Evolutionary conservation across 2,113 vertebrate species (phyloP).

Genomic region (Bungarus multicinctus): DNA sequence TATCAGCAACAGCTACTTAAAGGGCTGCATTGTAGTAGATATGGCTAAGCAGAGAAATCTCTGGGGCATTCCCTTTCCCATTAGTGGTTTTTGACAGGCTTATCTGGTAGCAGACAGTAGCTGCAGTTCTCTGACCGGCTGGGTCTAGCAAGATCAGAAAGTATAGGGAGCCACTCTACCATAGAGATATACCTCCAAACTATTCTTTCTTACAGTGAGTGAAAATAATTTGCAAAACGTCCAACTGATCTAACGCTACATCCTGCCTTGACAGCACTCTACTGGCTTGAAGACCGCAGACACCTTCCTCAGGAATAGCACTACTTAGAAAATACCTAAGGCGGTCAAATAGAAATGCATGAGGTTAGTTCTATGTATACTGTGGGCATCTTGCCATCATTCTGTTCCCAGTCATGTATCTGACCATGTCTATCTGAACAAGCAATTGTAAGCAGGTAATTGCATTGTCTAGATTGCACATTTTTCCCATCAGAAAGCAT

Average conservation of each 20-base stretch:
- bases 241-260: too few species aligned
- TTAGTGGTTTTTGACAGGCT: not conserved
- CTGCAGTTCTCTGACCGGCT: not conserved
- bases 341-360: not conserved
- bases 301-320: not conserved
- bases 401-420: not conserved
- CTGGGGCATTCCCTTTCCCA: not conserved
- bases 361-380: not conserved
- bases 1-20: not conserved
- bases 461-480: not conserved
- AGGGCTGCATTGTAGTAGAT: not conserved
- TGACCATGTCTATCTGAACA: not conserved
- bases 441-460: not conserved
- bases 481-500: not conserved
- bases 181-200: not conserved
- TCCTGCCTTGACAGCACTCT: not conserved
- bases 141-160: not conserved
- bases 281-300: not conserved
- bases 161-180: not conserved
- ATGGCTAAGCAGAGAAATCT: not conserved
- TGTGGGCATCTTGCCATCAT: not conserved
- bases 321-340: not conserved
- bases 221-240: not conserved
- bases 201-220: not conserved
- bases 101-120: not conserved